Percentiles rank a stretch among this genome's conserved stretches.
Evolutionary conservation across 2,797 vertebrate genomes (phyloP).

Genomic region (Glossophaga mutica): DNA sequence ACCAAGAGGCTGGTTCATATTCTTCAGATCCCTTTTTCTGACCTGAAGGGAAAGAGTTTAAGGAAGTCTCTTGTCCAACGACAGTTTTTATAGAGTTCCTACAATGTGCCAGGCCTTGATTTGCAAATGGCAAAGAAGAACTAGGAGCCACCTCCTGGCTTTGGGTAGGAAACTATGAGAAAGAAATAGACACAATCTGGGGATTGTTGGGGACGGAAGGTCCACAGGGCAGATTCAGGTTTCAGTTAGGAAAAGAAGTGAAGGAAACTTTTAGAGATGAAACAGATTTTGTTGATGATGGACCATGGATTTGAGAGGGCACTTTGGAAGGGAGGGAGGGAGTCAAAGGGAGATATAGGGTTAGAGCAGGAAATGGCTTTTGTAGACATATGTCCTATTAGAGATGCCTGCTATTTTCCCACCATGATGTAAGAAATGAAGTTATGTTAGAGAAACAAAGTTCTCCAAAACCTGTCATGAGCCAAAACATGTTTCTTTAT

Average conservation of each 20-base stretch:
- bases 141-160: neutral
- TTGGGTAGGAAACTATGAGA: neutral
- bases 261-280: neutral
- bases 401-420: neutral
- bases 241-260: neutral
- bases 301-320: neutral
- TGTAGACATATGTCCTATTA: neutral
- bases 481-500: neutral
- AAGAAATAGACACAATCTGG: neutral
- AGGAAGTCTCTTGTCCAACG: neutral
- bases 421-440: neutral
- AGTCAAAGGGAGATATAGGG: neutral
- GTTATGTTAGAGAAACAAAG: neutral
- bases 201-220: neutral
- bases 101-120: neutral
- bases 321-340: neutral
- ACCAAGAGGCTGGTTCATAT: neutral
- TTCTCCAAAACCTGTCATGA: neutral
- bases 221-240: neutral
- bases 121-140: neutral
- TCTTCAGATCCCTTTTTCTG: neutral
- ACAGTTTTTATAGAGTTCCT: neutral
- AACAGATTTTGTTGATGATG: neutral
- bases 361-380: neutral
- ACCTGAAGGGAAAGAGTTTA: neutral